Evolutionary conservation across 2,113 vertebrate genomes (phyloP), one percentile per base, ranked within the genome.

Genomic region (Madoqua kirkii): DNA sequence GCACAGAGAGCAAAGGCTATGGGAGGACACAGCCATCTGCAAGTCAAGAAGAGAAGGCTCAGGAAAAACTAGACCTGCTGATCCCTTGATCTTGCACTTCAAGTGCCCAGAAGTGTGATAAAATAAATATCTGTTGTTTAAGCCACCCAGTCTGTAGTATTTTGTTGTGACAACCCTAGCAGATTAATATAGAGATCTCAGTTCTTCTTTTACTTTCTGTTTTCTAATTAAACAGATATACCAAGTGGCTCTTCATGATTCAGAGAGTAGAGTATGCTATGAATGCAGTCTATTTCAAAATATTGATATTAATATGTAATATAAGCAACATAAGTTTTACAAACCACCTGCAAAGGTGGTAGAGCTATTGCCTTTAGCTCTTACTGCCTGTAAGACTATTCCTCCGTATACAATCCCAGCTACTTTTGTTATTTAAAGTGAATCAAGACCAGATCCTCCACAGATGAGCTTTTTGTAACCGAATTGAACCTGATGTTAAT

Each of bases 261-360:
- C 57, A 81, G 29, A 92, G 25, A 27, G 11, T 62, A 89, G 29
- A 57, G 1, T 29, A 89, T 74, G 13, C 11, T 88, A 89, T 19
- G 54, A 74, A 85, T 52, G 62, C 23, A 31, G 11, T 7, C 36
- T 93, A 40, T 17, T 81, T 83, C 48, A 83, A 95, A 95, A 93
- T 67, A 76, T 31, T 54, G 59, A 76, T 21, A 86, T 62, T 64
- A 16, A 19, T 43, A 43, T 40, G 8, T 40, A 76, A 93, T 12
- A 84, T 45, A 95, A 91, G 50, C 48, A 67, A n/a, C 36, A 17
- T 12, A 64, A 76, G n/a, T 74, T 89, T 76, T 43, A 16, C 76
- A 57, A 59, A 19, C 21, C 14, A 57, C 71, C 12, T n/a, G 7
- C 25, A 81, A 55, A 59, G 19, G 21, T 52, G 15, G 21, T 29